phyloP scores from a whole-genome alignment of 2,888 invertebrate species.

The Eupithecia insigniata region DNA sequence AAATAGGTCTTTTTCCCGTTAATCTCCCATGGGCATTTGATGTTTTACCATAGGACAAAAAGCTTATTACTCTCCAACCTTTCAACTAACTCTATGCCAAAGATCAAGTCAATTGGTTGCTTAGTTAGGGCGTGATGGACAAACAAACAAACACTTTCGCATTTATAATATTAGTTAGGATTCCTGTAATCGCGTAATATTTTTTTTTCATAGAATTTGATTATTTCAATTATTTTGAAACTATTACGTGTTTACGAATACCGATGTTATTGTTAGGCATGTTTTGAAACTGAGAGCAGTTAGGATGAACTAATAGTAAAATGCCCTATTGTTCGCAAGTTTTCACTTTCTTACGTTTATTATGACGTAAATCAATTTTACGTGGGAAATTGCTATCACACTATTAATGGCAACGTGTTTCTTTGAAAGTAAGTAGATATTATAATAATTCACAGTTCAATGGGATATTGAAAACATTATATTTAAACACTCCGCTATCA shows the following conservation, averaged over 20 bases:
- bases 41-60: too few species aligned
- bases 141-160: too few species aligned
- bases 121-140: too few species aligned
- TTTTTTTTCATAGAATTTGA: too few species aligned
- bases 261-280: background rate
- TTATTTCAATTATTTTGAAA: too few species aligned
- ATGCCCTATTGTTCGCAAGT: background rate
- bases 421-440: background rate
- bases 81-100: too few species aligned
- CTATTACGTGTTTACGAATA: background rate
- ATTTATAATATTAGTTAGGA: too few species aligned
- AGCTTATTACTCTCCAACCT: too few species aligned
- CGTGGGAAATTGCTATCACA: background rate
- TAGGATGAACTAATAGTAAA: constrained; percentile 7
- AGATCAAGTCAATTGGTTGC: too few species aligned
- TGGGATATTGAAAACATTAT: background rate
- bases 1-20: too few species aligned
- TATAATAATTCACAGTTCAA: background rate
- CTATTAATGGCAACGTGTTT: background rate
- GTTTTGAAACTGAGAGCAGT: background rate
- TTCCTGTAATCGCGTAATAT: background rate
- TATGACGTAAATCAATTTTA: background rate
- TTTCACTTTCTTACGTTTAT: constrained; percentile 10
- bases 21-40: too few species aligned
- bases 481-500: background rate